A percentile compares a stretch with the other conserved stretches of the same genome.
These are phyloP conservation scores for Rhagoletis pomonella DNA, from an alignment of 1,140 invertebrate genomes.

Conservation along the genomic window DNA sequence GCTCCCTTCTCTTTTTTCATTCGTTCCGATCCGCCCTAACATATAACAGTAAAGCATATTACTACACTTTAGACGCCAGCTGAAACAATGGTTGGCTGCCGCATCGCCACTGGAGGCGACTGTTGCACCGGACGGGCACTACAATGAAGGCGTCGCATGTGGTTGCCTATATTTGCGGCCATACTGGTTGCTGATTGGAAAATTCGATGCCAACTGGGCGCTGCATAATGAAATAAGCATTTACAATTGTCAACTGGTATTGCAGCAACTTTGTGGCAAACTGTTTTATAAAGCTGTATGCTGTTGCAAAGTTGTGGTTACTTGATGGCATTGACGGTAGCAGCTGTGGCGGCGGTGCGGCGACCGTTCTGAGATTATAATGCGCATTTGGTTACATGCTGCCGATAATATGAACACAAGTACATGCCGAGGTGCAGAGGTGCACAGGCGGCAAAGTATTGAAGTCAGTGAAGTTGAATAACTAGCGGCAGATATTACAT, in stretches of 20 bases:
- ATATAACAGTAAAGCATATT: background rate
- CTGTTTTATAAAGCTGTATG: background rate
- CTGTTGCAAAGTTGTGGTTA: conserved; percentile 13
- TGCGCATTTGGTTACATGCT: background rate
- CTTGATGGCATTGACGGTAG: conserved; percentile 3
- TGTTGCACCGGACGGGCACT: background rate
- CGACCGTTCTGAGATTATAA: background rate
- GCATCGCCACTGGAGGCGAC: background rate
- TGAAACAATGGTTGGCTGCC: background rate
- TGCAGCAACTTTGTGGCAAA: conserved; percentile 11
- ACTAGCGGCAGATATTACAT: background rate
- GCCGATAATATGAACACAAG: conserved; percentile 3
- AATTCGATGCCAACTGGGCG: conserved; percentile 28
- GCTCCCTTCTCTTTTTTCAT: too few relatives aligned
- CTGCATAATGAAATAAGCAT: conserved; percentile 34
- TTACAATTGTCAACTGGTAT: conserved; percentile 43
- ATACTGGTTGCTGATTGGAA: conserved; percentile 17
- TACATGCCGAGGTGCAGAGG: background rate
- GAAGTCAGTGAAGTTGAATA: conserved; percentile 30
- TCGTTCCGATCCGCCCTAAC: background rate
- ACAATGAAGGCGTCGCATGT: background rate
- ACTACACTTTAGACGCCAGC: background rate
- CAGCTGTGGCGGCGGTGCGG: background rate
- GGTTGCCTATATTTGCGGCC: background rate
- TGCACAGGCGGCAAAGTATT: background rate